A percentile compares a stretch with the other conserved stretches of the same genome.
Evolutionary conservation across 2,797 vertebrate species (phyloP).

Genomic region (Sarcoramphus papa): DNA sequence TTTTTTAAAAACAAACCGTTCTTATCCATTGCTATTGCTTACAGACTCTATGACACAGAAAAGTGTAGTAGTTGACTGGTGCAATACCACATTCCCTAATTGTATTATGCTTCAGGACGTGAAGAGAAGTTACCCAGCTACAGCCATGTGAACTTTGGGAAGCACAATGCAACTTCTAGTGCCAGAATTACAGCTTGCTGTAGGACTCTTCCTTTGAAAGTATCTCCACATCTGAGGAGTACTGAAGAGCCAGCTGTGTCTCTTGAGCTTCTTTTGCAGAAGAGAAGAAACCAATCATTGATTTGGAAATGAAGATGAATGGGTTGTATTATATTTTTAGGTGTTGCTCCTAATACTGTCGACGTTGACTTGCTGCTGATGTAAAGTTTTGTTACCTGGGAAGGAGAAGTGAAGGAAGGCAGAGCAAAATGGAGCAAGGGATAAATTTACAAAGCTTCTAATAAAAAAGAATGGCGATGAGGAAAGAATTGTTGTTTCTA

Average conservation of each 20-base stretch:
- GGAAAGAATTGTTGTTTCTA: neutral
- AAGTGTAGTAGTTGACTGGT: neutral
- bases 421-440: neutral
- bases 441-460: neutral
- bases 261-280: neutral
- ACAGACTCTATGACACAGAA: neutral
- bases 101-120: neutral
- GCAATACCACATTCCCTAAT: neutral
- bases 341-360: neutral
- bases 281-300: neutral
- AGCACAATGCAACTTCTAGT: neutral
- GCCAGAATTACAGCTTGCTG: neutral
- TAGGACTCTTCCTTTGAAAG: neutral
- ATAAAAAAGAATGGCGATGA: neutral
- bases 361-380: accelerated
- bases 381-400: neutral
- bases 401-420: neutral
- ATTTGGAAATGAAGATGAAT: neutral
- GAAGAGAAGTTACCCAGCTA: neutral
- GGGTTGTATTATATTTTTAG: neutral
- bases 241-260: neutral
- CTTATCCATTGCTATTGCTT: neutral
- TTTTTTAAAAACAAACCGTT: neutral
- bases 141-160: neutral
- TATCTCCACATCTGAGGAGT: neutral